These are phyloP conservation scores for Lasioglossum calceatum DNA, from an alignment of 2,888 invertebrate species.

Conservation along the genomic window DNA sequence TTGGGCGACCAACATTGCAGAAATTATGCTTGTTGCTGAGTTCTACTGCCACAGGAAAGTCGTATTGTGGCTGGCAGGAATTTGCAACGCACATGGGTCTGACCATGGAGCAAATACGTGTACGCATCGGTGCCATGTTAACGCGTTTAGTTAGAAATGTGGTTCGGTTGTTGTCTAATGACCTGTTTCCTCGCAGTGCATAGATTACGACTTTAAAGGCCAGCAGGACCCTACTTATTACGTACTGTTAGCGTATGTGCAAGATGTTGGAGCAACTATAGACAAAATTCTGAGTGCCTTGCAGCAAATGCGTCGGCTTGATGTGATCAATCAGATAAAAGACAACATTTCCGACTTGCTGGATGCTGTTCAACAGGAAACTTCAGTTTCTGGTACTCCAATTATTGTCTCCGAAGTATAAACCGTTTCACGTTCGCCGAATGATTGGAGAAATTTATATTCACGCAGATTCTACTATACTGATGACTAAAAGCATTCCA, in stretches of 20 bases:
- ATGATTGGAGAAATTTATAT: neutral
- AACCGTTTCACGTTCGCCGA: neutral
- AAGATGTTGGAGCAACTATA: slow-evolving; percentile 85
- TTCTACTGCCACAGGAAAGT: slow-evolving; percentile 75
- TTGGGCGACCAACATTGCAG: slow-evolving; percentile 71
- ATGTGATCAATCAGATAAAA: slow-evolving; percentile 85
- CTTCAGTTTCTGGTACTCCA: slow-evolving; percentile 27
- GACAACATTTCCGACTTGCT: slow-evolving; percentile 79
- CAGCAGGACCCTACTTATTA: slow-evolving; percentile 85
- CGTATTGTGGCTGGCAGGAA: slow-evolving; percentile 79
- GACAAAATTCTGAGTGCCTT: slow-evolving; percentile 86
- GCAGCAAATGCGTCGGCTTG: slow-evolving; percentile 85
- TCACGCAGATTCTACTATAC: slow-evolving; percentile 49
- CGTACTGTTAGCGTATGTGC: slow-evolving; percentile 85
- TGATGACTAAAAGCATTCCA: slow-evolving; percentile 67
- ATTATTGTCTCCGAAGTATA: neutral
- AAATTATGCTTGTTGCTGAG: slow-evolving; percentile 78
- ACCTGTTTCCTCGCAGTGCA: slow-evolving; percentile 77
- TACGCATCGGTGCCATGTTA: slow-evolving; percentile 47
- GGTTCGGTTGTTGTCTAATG: neutral
- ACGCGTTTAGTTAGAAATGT: neutral
- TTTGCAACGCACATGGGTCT: slow-evolving; percentile 78
- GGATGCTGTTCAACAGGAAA: slow-evolving; percentile 27
- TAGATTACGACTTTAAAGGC: slow-evolving; percentile 85
- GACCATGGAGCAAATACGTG: slow-evolving; percentile 78